Evolutionary conservation across 2,797 vertebrate genomes (phyloP).

Genomic region (Tenualosa thibaudeaui): DNA sequence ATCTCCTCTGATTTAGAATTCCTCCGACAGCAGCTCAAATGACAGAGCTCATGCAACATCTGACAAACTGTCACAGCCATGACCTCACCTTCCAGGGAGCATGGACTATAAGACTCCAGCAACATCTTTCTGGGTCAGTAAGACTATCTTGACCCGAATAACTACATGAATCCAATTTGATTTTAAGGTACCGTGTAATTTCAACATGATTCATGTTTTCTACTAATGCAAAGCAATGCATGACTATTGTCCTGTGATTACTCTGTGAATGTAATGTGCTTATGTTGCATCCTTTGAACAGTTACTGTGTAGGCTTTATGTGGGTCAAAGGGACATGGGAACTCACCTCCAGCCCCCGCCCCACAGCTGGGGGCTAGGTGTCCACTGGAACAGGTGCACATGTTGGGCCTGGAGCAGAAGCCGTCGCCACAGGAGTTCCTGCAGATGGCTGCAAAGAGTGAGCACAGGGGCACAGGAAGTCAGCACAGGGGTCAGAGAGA

Average conservation of each 20-base stretch:
- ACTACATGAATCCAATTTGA: neutral
- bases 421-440: constrained; percentile 88
- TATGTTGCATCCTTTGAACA: neutral
- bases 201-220: neutral
- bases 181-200: neutral
- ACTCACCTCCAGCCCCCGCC: constrained; percentile 78
- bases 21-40: neutral
- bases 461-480: neutral
- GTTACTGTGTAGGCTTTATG: neutral
- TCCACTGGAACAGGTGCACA: constrained; percentile 89
- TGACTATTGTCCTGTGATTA: neutral
- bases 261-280: neutral
- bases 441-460: constrained; percentile 80
- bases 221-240: neutral
- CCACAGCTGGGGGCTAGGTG: constrained; percentile 90
- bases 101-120: neutral
- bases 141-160: neutral
- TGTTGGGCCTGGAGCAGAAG: constrained; percentile 92
- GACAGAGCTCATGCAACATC: neutral
- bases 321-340: neutral
- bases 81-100: neutral
- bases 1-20: constrained; percentile 6
- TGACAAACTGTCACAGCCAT: no score
- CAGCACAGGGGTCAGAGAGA: neutral
- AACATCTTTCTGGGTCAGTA: neutral